Base-by-base conservation (phyloP, 2,888 invertebrate genomes). In the Andrena flavipes region DNA sequence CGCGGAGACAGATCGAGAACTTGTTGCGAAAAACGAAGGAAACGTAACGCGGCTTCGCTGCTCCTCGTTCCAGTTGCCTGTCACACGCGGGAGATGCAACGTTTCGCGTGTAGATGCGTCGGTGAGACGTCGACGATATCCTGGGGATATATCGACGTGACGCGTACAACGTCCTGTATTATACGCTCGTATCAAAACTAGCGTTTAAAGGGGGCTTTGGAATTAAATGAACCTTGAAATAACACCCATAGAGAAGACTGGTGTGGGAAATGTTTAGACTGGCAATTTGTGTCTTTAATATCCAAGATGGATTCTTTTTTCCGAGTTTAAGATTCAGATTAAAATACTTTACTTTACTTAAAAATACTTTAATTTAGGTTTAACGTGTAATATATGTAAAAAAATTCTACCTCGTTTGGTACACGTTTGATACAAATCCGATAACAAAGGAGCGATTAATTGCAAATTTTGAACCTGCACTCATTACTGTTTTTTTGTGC, bases 61-160 rank as follows among this genome's bases (percentile, higher is more conserved):
- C 69, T 73, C 48, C 26, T 80, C 79, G 64, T 84, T 56, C 72
- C 82, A 77, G 82, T 83, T 89, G 88, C 77, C 51, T 76, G 81
- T 88, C 88, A 89, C 87, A 84, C 80, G 54, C 49, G 75, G 33
- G 73, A 83, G 82, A 82, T 70, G 84, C 80, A 76, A 88, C 77
- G 80, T 85, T 86, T 82, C 80, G 76, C 73, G 65, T 78, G 42
- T 42, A 42, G 42, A 76, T 74, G 74, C 71, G 77, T 84, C 86
- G 35, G 26, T 73, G 72, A 77, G 76, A 75, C 77, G 79, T 77
- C 70, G 69, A 33, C 51, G 71, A 76, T 86, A 75, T 71, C 73
- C 71, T 68, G 30, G 63, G 69, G 63, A 77, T 71, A 80, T 73
- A 81, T 81, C 77, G 84, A 83, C 48, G 48, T 13, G 80, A 82